Evolutionary conservation across 2,113 vertebrate species (phyloP).

Genomic region (Chionodraco myersi): DNA sequence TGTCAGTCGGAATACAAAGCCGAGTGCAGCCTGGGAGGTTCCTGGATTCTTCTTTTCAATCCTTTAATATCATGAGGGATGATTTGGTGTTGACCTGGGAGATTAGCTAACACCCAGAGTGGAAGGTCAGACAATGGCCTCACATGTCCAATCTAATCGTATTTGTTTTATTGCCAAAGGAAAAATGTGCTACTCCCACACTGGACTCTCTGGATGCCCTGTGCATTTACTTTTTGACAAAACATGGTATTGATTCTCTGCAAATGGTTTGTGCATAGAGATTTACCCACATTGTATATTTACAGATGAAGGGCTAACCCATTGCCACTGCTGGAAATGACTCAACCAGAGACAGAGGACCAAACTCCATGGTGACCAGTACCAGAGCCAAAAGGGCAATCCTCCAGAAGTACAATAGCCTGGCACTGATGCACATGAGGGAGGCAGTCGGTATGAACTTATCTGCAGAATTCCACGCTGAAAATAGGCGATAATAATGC

Average conservation of each 20-base stretch:
- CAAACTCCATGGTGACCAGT: slow-evolving; percentile 34
- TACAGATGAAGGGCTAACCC: slow-evolving; percentile 54
- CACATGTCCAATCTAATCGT: slow-evolving; percentile 60
- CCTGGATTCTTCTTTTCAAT: slow-evolving; percentile 49
- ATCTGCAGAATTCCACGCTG: slow-evolving; percentile 65
- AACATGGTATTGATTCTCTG: slow-evolving; percentile 47
- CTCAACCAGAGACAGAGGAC: slow-evolving; percentile 57
- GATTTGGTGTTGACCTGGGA: slow-evolving; percentile 69
- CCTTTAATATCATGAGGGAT: slow-evolving; percentile 63
- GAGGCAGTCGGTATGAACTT: slow-evolving; percentile 62
- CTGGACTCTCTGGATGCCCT: slow-evolving; percentile 2
- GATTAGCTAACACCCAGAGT: slow-evolving; percentile 61
- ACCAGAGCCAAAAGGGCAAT: slow-evolving; percentile 48
- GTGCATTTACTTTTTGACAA: slow-evolving; percentile 32
- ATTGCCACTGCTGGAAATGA: slow-evolving; percentile 43
- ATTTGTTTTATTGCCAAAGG: slow-evolving; percentile 52
- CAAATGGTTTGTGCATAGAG: slow-evolving; percentile 59
- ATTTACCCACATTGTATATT: slow-evolving; percentile 61
- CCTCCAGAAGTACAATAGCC: slow-evolving; percentile 66
- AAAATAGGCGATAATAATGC: slow-evolving; percentile 67
- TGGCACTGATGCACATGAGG: slow-evolving; percentile 40
- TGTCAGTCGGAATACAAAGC: slow-evolving; percentile 26
- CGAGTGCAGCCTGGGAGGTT: slow-evolving; percentile 44
- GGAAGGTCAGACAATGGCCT: slow-evolving; percentile 54
- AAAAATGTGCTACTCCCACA: slow-evolving; percentile 22